These are phyloP conservation scores for Trissonchulus latispiculum DNA, from an alignment of 2,888 invertebrate genomes.

Conservation along the genomic window DNA sequence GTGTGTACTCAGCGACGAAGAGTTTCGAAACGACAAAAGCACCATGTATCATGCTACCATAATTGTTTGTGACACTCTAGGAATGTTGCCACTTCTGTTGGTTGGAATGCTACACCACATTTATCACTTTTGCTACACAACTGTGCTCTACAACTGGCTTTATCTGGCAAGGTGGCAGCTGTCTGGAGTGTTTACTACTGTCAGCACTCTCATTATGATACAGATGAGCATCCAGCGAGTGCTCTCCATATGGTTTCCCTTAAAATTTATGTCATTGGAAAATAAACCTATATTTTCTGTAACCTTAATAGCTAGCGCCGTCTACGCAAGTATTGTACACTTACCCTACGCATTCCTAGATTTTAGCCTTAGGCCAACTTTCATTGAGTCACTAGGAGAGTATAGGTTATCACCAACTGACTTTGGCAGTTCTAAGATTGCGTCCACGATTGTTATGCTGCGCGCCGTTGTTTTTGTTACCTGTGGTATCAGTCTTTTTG, in stretches of 20 bases:
- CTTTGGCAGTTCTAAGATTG: neutral
- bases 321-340: neutral
- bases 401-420: neutral
- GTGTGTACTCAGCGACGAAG: neutral
- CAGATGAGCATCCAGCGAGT: neutral
- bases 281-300: neutral
- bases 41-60: neutral
- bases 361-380: neutral
- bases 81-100: neutral
- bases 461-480: neutral
- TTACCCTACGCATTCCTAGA: neutral
- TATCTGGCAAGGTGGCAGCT: neutral
- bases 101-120: neutral
- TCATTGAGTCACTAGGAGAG: neutral
- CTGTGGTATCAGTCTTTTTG: neutral
- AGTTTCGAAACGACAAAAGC: neutral
- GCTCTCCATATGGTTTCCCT: neutral
- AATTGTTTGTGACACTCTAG: neutral
- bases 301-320: too few species aligned
- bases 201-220: neutral
- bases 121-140: neutral
- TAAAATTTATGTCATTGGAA: neutral
- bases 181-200: neutral
- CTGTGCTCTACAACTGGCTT: neutral
- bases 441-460: neutral